Base-by-base conservation (phyloP, 2,113 vertebrate genomes). In the Urocolius indicus region DNA sequence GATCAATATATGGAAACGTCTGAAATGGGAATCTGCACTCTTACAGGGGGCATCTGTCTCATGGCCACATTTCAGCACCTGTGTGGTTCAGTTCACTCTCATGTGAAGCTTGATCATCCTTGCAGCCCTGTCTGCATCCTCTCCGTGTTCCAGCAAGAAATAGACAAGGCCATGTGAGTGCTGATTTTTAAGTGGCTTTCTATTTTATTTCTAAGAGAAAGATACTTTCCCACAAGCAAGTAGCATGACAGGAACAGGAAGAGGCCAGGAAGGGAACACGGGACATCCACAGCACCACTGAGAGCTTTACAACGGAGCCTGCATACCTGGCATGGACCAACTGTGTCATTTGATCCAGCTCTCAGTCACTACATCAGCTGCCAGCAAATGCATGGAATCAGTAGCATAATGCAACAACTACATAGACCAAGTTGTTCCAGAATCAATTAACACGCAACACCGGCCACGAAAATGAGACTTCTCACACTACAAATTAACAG, bases 151-250 rank as follows among this genome's bases (percentile, higher is more conserved):
- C 54, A 73, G 32, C 6, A 67, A 67, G 38, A 69, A 11, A 38
- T 11, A 45, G 29, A 26, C 12, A 89, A 38, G 27, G 36, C 9
- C 6, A 4, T 20, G 9, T 0, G 0, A 67, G 8, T 15, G 48
- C 3, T 4, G 4, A 3, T 15, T n/a, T n/a, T 12, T 34, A 52
- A 63, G 34, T 11, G 4, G 2, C 62, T 59, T 69, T 51, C 54
- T n/a, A 14, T 45, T 30, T 58, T 23, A 15, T 9, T 9, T 61
- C 10, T 16, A 14, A 63, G 20, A 88, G 8, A 75, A 94, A 67
- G 1, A 63, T 6, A 43, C 9, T n/a, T 2, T 34, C 23, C 27
- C 46, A 58, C 43, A 84, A 66, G 12, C n/a, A 41, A 77, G 20
- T 3, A 48, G 19, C 27, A 19, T 7, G 24, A 12, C n/a, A 84